phyloP scores from a whole-genome alignment of 2,113 vertebrate species.

The Eolophus roseicapilla region DNA sequence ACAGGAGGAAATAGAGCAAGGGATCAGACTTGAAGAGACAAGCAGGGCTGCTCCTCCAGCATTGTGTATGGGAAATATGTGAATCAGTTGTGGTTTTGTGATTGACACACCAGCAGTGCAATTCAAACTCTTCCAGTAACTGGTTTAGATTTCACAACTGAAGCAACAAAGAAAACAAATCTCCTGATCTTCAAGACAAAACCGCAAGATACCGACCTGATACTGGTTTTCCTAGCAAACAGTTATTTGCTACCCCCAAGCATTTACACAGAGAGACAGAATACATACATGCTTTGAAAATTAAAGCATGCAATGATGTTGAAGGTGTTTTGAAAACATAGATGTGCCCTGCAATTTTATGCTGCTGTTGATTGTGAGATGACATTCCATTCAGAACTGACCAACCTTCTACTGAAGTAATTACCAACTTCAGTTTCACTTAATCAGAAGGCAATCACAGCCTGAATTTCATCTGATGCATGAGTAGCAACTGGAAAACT shows the following conservation, averaged over 20 bases:
- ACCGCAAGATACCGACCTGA: not conserved
- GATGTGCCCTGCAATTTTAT: not conserved
- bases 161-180: not conserved
- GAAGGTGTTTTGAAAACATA: not conserved
- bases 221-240: not conserved
- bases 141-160: not conserved
- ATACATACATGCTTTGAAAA: not conserved
- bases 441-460: not conserved
- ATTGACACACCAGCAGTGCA: not conserved
- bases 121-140: not conserved
- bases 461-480: not conserved
- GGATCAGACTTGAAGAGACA: not conserved
- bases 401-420: not conserved
- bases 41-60: not conserved
- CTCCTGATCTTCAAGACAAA: not conserved
- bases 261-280: not conserved
- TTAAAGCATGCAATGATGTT: not conserved
- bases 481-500: not conserved
- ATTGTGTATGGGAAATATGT: not conserved
- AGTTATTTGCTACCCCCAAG: not conserved
- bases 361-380: not conserved
- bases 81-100: not conserved
- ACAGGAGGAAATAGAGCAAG: not conserved
- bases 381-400: not conserved
- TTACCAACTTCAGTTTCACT: not conserved